These are phyloP conservation scores for Rhipidura dahli DNA, from an alignment of 2,113 vertebrate genomes.

Conservation along the genomic window DNA sequence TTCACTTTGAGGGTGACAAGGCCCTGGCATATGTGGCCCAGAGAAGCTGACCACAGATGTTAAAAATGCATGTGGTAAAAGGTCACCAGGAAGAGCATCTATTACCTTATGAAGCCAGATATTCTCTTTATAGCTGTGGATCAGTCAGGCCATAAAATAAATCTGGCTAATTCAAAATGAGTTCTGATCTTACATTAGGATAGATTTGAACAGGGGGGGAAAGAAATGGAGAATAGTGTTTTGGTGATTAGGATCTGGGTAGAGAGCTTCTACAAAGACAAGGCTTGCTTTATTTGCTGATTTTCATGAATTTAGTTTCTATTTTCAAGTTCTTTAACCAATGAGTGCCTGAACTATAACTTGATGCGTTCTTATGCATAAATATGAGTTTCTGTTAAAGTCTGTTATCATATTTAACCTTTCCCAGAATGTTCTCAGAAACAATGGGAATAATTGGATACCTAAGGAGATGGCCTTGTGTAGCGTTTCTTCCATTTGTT, in stretches of 20 bases:
- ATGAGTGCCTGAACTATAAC: background rate
- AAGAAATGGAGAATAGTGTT: background rate
- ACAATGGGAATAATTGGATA: background rate
- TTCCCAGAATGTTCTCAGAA: background rate
- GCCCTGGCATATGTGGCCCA: background rate
- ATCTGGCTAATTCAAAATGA: background rate
- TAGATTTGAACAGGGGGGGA: background rate
- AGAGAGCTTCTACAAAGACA: background rate
- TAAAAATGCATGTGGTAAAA: background rate
- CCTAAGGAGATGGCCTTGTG: background rate
- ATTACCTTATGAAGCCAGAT: background rate
- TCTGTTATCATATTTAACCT: background rate
- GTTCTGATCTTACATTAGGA: background rate
- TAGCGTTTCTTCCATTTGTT: background rate
- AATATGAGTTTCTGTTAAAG: background rate
- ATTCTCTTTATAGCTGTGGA: background rate
- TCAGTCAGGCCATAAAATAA: background rate
- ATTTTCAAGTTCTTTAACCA: background rate
- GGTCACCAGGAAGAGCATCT: background rate
- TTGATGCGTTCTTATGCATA: background rate
- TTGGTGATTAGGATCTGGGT: background rate
- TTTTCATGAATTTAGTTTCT: background rate
- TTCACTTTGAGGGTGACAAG: background rate
- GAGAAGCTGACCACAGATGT: background rate
- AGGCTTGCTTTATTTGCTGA: background rate